Evolutionary conservation across 2,888 invertebrate genomes (phyloP), one percentile per base, ranked within the genome.

Genomic region (Erannis defoliaria): DNA sequence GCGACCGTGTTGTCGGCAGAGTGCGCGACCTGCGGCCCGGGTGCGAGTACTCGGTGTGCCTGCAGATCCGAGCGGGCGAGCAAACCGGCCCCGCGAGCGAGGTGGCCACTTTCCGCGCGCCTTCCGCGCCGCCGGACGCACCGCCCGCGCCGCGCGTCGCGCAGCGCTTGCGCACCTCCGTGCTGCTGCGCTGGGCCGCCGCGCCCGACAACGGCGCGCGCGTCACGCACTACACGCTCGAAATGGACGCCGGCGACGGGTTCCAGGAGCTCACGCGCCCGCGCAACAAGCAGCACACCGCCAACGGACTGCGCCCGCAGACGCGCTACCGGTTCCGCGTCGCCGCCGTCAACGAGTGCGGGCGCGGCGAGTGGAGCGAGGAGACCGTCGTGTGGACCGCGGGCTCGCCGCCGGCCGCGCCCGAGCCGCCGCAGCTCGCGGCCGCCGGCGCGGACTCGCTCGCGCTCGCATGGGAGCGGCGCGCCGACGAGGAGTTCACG

Each of bases 21-120:
- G 96, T 98, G 66, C 96, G 97, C 84, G 97, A 98, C 87, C 92
- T 98, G 76, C 95, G 96, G 82, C 98, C 98, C 12, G 97, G 97
- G n/a, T 96, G 96, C 81, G 97, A 97, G 82, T 98, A 98, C 89
- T 95, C 96, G 63, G 96, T 98, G 72, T 96, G 97, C 77, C 93
- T 97, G 69, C 96, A 96, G 86, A 96, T 97, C 72, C 95, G 96
- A 76, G 88, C 96, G 67, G 96, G 97, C 70, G 95, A 95, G 79
- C 82, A 96, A 66, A 95, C 95, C 67, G 97, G 97, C 53, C 94
- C 95, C 37, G 95, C 96, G 8, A 96, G 97, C 62, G 96, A 96
- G 78, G 95, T 97, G 56, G 95, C 96, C 62, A 95, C 95, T 72
- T 97, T 98, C 90, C 94, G 94, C 69, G 98, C 98, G 31, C 96